phyloP scores from a whole-genome alignment of 2,113 vertebrate genomes.

The Acrocephalus kingi region DNA sequence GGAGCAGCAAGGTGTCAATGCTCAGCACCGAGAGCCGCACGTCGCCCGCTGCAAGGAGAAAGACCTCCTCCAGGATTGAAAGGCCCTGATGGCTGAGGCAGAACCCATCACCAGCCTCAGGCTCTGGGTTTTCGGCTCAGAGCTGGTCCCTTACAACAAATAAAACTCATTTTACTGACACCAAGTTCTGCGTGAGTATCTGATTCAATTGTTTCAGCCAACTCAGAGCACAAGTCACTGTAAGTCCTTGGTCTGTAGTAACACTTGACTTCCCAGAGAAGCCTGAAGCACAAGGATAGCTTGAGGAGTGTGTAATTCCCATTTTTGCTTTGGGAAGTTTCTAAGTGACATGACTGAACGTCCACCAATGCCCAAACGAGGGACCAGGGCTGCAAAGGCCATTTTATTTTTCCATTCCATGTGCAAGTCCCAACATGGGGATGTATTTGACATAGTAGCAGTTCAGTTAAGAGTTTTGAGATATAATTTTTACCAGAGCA shows the following conservation, averaged over 20 bases:
- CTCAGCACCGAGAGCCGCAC: neutral
- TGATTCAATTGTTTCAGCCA: neutral
- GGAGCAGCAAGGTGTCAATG: neutral
- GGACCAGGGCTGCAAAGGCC: neutral
- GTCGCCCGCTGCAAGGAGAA: neutral
- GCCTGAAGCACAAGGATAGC: neutral
- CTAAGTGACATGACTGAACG: neutral
- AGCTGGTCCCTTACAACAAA: neutral
- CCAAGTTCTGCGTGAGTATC: neutral
- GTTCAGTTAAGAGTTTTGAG: neutral
- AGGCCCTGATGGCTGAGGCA: neutral
- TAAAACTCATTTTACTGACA: neutral
- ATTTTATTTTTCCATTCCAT: constrained; percentile 27
- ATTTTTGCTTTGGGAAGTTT: neutral
- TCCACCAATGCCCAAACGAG: neutral
- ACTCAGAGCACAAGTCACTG: neutral
- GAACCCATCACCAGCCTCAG: neutral
- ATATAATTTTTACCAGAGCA: neutral
- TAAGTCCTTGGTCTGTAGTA: neutral
- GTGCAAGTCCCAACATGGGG: neutral
- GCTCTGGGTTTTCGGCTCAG: neutral
- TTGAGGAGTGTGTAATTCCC: accelerated
- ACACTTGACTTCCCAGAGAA: neutral
- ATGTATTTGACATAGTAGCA: neutral
- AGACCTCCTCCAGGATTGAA: neutral